Conservation (phyloP, 2,797 vertebrate species). For the Echeneis naucrates region DNA sequence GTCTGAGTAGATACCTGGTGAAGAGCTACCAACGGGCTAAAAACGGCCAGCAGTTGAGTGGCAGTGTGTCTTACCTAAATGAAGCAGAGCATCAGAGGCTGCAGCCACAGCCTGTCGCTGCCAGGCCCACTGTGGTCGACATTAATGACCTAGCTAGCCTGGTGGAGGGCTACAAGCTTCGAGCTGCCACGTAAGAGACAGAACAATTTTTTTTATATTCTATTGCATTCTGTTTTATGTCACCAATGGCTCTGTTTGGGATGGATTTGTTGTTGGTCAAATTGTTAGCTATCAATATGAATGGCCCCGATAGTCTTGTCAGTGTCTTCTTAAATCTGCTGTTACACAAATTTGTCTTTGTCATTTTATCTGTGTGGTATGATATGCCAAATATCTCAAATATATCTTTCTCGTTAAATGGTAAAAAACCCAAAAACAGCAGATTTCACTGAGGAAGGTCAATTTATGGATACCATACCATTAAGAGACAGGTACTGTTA, state of each 20-base stretch:
- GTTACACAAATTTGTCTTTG: slow-evolving; percentile 2
- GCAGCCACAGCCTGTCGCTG: slow-evolving; percentile 90
- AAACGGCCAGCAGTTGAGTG: slow-evolving; percentile 88
- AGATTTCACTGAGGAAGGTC: background rate
- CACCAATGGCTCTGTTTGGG: background rate
- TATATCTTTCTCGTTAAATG: no score
- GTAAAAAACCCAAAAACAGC: background rate
- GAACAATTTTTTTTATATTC: background rate
- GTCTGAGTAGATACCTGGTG: slow-evolving; percentile 88
- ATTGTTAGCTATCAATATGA: background rate
- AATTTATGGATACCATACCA: background rate
- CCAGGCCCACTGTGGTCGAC: slow-evolving; percentile 80
- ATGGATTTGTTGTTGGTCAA: background rate
- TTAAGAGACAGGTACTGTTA: background rate
- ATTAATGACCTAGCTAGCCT: slow-evolving; percentile 88
- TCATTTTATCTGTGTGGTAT: slow-evolving; percentile 14
- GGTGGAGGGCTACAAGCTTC: slow-evolving; percentile 91
- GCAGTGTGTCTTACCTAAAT: slow-evolving; percentile 94
- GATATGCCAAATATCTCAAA: no score
- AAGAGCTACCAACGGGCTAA: slow-evolving; percentile 92
- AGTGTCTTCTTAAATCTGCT: slow-evolving; percentile 9
- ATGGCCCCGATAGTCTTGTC: background rate
- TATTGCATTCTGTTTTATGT: background rate
- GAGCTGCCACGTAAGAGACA: slow-evolving; percentile 90
- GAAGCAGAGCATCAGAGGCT: slow-evolving; percentile 84